Base-by-base conservation (phyloP, 1,140 invertebrate species). In the Berghia stephanieae region DNA sequence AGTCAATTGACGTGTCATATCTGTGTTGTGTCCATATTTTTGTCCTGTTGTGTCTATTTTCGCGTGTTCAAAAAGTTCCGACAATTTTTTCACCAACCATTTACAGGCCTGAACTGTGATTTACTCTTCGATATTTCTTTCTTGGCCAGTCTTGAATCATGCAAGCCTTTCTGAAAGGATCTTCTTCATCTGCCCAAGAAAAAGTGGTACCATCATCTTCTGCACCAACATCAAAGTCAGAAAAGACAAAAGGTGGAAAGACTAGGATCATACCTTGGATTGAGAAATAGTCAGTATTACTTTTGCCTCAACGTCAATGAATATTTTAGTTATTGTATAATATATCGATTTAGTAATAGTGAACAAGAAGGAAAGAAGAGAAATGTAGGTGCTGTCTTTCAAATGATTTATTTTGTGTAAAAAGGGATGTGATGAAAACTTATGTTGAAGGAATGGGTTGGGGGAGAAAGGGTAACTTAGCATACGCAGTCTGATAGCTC, bases 261-360 rank as follows among this genome's bases (percentile, higher is more conserved):
- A 68, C 42, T 83, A 84, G 82, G 82, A 85, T 68, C 75, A 75
- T 87, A 34, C 88, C 88, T 49, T 89, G 88, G 88, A 85, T 89
- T 13, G 87, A 89, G 71, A 89, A 88, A 87, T 89, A 88, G 86
- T 55, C 34, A 57, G 27, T 49, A 46, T 44, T 24, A 16, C 24
- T 27, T 76, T 72, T 8, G 16, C 38, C 55, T 75, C n/a, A 1
- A 36, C 18, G 18, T 5, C 34, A 21, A 18, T 34, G 13, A 21
- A 36, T 3, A 24, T 40, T n/a, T 49, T n/a, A 27, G 2, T 1
- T 49, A 1, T 40, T 2, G 1, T 16, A 18, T 1, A 13, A 8
- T 21, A 3, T 3, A 74, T 27, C 16, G 16, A 63, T 63, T 1
- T 31, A 63, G 16, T 1, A n/a, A 63, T 31, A 63, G n/a, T 13